These are phyloP conservation scores for Heliconius eleuchia DNA, from an alignment of 1,140 invertebrate genomes.

Conservation along the genomic window DNA sequence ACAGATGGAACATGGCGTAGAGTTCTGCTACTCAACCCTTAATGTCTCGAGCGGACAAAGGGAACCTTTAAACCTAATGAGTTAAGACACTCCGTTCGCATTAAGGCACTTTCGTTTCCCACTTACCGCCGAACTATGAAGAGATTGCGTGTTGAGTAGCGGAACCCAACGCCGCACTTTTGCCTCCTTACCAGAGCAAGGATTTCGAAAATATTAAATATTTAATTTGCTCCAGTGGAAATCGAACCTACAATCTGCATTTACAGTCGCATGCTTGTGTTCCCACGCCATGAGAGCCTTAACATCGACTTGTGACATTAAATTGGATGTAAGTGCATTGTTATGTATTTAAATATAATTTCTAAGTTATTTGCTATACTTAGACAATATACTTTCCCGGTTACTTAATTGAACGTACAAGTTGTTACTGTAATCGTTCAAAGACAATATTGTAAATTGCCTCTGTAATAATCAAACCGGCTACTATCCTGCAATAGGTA, in stretches of 20 bases:
- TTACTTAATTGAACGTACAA: not conserved
- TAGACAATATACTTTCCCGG: not conserved
- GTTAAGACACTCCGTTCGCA: too few species aligned
- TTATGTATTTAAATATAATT: not conserved
- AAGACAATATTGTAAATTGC: not conserved
- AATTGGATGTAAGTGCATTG: not conserved
- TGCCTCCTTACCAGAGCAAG: not conserved
- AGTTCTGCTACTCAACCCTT: too few species aligned
- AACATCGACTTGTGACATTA: too few species aligned
- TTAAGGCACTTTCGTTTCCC: too few species aligned
- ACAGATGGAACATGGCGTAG: too few species aligned
- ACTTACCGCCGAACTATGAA: too few species aligned
- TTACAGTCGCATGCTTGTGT: not conserved
- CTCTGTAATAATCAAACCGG: not conserved
- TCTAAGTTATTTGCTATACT: not conserved
- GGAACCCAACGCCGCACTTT: too few species aligned
- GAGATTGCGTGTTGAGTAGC: not conserved
- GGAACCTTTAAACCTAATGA: too few species aligned
- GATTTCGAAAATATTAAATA: not conserved
- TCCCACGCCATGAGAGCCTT: not conserved
- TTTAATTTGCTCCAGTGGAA: not conserved
- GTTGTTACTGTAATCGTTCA: not conserved
- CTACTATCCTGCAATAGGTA: not conserved
- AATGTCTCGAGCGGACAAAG: too few species aligned
- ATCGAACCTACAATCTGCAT: not conserved